Evolutionary conservation across 2,113 vertebrate species (phyloP), one percentile per base, ranked within the genome.

Genomic region (Erythrolamprus reginae): DNA sequence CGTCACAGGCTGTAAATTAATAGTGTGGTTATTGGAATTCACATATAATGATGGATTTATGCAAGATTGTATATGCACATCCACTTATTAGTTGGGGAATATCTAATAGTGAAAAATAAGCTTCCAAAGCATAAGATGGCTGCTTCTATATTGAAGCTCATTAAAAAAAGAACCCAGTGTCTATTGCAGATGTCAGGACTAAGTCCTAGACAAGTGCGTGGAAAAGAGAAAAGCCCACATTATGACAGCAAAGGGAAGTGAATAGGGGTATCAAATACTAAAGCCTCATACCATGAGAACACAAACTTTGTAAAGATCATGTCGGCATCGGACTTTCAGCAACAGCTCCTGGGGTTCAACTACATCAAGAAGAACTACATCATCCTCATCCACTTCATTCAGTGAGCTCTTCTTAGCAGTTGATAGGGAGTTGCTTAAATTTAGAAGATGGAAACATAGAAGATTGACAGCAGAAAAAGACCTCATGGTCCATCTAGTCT

Each of bases 261-360:
- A 89, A 53, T 21, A 5, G 38, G 3, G 38, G 28, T 17, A 56
- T 21, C 3, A 2, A 53, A 48, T 19, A 48, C 42, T 10, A n/a
- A 90, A 48, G 45, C 9, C 58, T 58, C 70, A 26, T 2, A 91
- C 90, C 90, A 52, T 91, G 55, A 2, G 53, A 58, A 91, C 6
- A 8, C 53, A 45, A 15, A 91, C 23, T 88, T 77, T 51, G 77
- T 91, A 51, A 47, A 91, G 45, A 13, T 91, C 90, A 42, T n/a
- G 6, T 33, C 90, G 86, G 50, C 77, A 91, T 6, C 77, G 86
- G 77, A 91, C 38, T 77, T 91, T 91, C 86, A 91, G 52, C 8
- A 88, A 33, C 23, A 91, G 48, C 8, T 88, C 77, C 47, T 8
- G 86, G 10, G 86, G 85, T 8, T 88, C 86, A 6, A n/a, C 2